A percentile compares a stretch with the other conserved stretches of the same genome.
These are phyloP conservation scores for Sceloporus undulatus DNA, from an alignment of 2,113 vertebrate genomes.

Conservation along the genomic window DNA sequence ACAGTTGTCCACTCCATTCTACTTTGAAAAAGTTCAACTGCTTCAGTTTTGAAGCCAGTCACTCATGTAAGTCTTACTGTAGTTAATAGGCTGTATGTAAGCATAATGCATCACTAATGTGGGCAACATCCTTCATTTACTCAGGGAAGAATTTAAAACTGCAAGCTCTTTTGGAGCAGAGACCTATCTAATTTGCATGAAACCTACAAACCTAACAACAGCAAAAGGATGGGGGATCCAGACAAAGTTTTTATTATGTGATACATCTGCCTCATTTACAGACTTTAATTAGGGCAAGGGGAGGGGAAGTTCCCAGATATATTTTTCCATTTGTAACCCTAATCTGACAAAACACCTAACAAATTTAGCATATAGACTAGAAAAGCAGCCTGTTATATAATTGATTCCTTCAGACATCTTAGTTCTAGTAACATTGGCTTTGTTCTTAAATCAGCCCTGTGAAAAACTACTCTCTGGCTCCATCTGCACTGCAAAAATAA, in stretches of 20 bases:
- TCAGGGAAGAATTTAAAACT: background rate
- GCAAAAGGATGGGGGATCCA: no score
- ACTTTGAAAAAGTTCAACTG: slow-evolving; percentile 9
- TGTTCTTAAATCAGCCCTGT: background rate
- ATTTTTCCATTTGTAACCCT: no score
- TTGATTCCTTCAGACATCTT: background rate
- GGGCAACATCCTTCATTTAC: background rate
- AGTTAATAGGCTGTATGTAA: background rate
- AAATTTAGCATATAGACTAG: background rate
- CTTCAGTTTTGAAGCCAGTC: slow-evolving; percentile 15
- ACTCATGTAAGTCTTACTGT: background rate
- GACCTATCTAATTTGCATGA: background rate
- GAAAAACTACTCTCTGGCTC: background rate
- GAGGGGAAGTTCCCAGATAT: no score
- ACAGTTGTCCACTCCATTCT: slow-evolving; percentile 25
- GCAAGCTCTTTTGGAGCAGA: background rate
- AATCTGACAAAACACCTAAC: background rate
- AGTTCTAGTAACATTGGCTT: background rate
- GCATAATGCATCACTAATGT: background rate
- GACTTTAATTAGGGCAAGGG: no score
- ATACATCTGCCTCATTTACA: no score
- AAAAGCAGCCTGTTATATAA: background rate
- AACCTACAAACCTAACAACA: background rate
- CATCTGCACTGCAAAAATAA: no score
- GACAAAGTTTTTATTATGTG: no score